A percentile compares a stretch with the other conserved stretches of the same genome.
Conservation (phyloP, 2,113 vertebrate genomes). For the Lycocorax pyrrhopterus region DNA sequence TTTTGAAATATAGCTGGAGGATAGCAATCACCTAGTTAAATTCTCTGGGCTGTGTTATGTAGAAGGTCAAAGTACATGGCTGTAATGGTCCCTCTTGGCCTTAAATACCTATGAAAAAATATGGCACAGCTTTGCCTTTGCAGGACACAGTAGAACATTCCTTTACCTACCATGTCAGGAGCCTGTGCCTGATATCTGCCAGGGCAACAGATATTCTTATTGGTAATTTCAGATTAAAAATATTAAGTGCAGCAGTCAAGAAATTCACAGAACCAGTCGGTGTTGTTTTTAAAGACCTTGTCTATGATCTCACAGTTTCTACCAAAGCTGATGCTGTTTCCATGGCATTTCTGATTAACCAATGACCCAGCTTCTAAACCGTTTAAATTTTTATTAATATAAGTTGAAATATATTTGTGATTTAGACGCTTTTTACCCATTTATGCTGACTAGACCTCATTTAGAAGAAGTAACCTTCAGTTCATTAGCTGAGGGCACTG, state of each 20-base stretch:
- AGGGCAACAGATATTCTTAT: background rate
- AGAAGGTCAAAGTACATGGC: background rate
- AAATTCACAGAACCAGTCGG: background rate
- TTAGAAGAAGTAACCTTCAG: background rate
- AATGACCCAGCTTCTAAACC: background rate
- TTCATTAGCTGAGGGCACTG: background rate
- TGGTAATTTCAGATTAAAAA: constrained; percentile 23
- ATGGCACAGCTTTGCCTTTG: background rate
- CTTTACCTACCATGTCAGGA: background rate
- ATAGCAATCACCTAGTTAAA: background rate
- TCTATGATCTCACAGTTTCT: background rate
- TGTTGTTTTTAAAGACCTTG: background rate
- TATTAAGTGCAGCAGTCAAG: constrained; percentile 36
- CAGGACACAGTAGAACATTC: background rate
- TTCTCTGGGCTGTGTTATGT: background rate
- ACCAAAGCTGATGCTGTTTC: constrained; percentile 1
- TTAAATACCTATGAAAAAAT: background rate
- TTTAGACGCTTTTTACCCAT: background rate
- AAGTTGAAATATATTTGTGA: background rate
- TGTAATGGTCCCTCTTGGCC: background rate
- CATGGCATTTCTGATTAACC: constrained; percentile 4
- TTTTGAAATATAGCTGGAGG: background rate
- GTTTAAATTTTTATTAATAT: background rate
- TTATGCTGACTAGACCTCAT: background rate
- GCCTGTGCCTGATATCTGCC: background rate